Conservation (phyloP, 2,888 invertebrate genomes). For the Caenorhabditis zanzibari region DNA sequence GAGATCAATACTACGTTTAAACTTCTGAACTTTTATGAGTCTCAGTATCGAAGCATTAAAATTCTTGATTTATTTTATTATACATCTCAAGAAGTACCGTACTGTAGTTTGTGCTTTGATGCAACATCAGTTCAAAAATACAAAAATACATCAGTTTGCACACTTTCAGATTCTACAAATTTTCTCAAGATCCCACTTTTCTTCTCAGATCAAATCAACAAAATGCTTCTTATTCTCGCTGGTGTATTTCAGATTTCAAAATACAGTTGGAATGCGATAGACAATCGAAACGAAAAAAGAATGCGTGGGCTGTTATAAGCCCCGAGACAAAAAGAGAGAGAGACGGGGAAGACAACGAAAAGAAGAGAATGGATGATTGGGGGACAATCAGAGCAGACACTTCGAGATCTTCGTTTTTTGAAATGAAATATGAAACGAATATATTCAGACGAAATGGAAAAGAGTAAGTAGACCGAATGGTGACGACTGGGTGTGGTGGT, state of each 20-base stretch:
- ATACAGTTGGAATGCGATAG: slow-evolving; percentile 52
- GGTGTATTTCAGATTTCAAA: slow-evolving; percentile 45
- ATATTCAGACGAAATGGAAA: slow-evolving; percentile 30
- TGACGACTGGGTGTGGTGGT: slow-evolving; percentile 18
- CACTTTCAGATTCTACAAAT: background rate
- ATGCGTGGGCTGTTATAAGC: slow-evolving; percentile 18
- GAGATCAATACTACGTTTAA: no score
- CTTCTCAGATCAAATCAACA: slow-evolving; percentile 23
- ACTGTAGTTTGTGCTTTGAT: background rate
- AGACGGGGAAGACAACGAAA: slow-evolving; percentile 11
- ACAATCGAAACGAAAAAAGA: slow-evolving; percentile 40
- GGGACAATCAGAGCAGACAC: slow-evolving; percentile 9
- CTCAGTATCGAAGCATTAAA: no score
- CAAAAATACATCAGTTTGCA: no score
- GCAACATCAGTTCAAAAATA: no score
- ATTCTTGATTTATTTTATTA: no score
- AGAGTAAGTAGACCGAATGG: slow-evolving; percentile 15
- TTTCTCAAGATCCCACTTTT: no score
- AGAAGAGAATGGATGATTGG: slow-evolving; percentile 30
- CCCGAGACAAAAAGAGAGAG: background rate
- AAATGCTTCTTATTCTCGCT: slow-evolving; percentile 56
- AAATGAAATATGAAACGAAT: slow-evolving; percentile 55
- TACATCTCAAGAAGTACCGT: no score
- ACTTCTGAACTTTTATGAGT: no score
- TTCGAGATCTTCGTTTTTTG: slow-evolving; percentile 53